Evolutionary conservation across 1,140 invertebrate genomes (phyloP), one percentile per base, ranked within the genome.

Genomic region (Rhyacophila brunnea): DNA sequence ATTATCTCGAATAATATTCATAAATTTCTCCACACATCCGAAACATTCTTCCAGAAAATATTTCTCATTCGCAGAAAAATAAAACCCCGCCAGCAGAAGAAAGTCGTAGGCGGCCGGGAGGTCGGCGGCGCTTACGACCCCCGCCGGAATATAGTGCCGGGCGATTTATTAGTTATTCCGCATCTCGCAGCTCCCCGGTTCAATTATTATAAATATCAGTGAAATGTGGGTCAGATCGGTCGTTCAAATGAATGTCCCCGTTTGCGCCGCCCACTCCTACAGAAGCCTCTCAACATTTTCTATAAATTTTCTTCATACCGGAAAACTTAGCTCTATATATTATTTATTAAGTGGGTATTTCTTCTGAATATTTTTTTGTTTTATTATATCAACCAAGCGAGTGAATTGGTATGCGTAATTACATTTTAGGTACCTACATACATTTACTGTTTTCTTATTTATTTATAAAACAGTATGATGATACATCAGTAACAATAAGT

Each of bases 161-260:
- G 66, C 67, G 68, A 72, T 74, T 73, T 73, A 72, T 71, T 66
- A 69, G 67, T 70, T 67, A 72, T 69, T 74, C 69, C 71, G 67
- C 70, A 67, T 67, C 69, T 66, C 66, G 72, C 69, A 68, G 67
- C 70, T 67, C 66, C 68, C 65, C 62, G 69, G 70, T 74, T 72
- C 74, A 77, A 75, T 75, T 77, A 75, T 75, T 74, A 77, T 77
- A 75, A 77, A 77, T 77, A 77, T 74, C 70, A 70, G 70, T 64
- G 65, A 70, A 64, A 75, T 75, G 69, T 75, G 72, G 75, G 75
- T 75, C 74, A 75, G 63, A 62, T 57, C 54, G 60, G 60, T 62
- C 60, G 60, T 62, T 62, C 53, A 40, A 57, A 62, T 49, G 49
- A 62, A 62, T 62, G 60, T 57, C 60, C 59, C 35, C 46, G 46